Evolutionary conservation across 2,113 vertebrate species (phyloP), one percentile per base, ranked within the genome.

Genomic region (Neogobius melanostomus): DNA sequence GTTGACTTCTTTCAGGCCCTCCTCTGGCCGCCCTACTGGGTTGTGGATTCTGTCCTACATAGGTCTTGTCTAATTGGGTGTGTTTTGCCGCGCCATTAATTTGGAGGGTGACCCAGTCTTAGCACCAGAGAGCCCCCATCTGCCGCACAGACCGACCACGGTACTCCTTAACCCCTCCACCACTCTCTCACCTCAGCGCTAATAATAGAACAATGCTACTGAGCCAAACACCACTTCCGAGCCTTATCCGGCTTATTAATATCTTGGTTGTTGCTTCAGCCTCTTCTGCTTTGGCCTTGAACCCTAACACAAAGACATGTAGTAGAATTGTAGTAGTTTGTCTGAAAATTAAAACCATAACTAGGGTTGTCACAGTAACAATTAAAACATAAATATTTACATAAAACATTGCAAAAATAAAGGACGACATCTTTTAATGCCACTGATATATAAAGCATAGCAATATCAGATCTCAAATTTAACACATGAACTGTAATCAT

Each of bases 61-160:
- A 54, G 63, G 63, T 62, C 65, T 7, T 71, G 66, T 49, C 71
- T 88, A 87, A 89, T 84, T 87, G 80, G 76, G 78, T 88, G 79
- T 66, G 86, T 28, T 74, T 86, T 76, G 77, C 74, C 82, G 83
- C 74, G 67, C 80, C 75, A 87, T 90, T 89, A 87, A 85, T 85
- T 89, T 72, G 57, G 71, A 71, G 69, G 60, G 69, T 82, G 83
- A 87, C 79, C 78, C 57, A 69, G 80, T 77, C 73, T 84, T 74
- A 78, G 75, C 73, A 80, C 81, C 72, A 73, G 81, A 85, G 73
- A 76, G 56, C 60, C 64, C 67, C 78, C 85, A 89, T 90, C 90
- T 91, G 88, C 81, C 81, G 51, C 60, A 61, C 64, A 76, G 79
- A 80, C 71, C 85, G 74, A 74, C 73, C 68, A 63, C 72, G 69